These are phyloP conservation scores for Tauraco hartlaubi DNA, from an alignment of 2,797 vertebrate species.

Conservation along the genomic window DNA sequence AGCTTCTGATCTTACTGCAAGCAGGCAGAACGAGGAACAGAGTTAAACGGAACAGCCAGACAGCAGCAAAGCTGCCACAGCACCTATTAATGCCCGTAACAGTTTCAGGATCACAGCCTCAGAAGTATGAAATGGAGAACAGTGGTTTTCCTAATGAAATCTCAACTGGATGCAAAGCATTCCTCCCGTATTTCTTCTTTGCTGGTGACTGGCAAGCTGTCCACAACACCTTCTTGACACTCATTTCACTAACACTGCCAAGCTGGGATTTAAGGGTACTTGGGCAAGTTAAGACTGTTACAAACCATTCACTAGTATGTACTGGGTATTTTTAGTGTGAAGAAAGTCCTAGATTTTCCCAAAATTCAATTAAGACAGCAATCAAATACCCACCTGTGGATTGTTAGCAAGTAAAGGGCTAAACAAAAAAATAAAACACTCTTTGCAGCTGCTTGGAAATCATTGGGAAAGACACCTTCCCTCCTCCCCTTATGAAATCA, in stretches of 20 bases:
- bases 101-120: not conserved
- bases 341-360: not conserved
- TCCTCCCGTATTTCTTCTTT: not conserved
- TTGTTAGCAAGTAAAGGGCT: not conserved
- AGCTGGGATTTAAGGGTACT: not conserved
- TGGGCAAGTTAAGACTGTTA: not conserved
- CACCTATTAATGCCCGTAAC: rapidly evolving
- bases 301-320: not conserved
- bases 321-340: not conserved
- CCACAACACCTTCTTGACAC: not conserved
- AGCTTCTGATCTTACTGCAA: too few relatives aligned
- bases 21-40: not conserved
- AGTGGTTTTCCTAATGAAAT: not conserved
- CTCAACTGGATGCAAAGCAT: not conserved
- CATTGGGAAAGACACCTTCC: not conserved
- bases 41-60: not conserved
- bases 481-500: not conserved
- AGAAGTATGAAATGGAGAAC: not conserved
- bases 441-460: not conserved
- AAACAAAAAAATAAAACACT: not conserved
- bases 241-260: not conserved
- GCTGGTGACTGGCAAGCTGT: not conserved
- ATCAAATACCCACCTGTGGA: not conserved
- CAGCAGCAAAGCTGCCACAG: not conserved
- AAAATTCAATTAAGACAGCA: not conserved